A percentile compares a stretch with the other conserved stretches of the same genome.
Conservation (phyloP, 1,140 invertebrate genomes). For the Anagrus nilaparvatae region DNA sequence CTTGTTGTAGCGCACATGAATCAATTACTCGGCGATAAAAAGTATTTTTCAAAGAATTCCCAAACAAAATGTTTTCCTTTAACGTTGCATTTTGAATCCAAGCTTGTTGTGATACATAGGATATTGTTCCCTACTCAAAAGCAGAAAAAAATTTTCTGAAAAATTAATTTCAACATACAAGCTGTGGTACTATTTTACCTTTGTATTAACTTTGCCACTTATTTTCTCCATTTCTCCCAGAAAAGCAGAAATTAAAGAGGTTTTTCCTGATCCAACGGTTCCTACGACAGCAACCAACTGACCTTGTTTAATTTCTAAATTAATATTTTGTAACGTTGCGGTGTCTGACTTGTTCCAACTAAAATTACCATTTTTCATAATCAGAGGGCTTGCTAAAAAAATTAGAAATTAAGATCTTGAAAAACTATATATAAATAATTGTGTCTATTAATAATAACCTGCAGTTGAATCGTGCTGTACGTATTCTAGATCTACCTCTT, state of each 20-base stretch:
- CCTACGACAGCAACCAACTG: slow-evolving; percentile 75
- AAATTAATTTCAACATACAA: slow-evolving; percentile 48
- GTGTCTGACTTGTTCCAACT: slow-evolving; percentile 53
- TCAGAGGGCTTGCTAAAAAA: slow-evolving; percentile 53
- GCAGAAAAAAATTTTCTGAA: too few species aligned
- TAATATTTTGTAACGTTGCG: slow-evolving; percentile 60
- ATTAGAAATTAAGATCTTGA: slow-evolving; percentile 8
- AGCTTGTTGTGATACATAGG: slow-evolving; percentile 85
- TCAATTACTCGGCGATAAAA: slow-evolving; percentile 74
- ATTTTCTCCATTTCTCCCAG: slow-evolving; percentile 80
- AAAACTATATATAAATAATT: slow-evolving; percentile 1
- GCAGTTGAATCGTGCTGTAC: slow-evolving; percentile 63
- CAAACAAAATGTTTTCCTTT: slow-evolving; percentile 81
- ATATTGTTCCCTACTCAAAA: too few species aligned
- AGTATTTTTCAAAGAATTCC: slow-evolving; percentile 55
- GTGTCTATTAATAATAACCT: slow-evolving; percentile 37
- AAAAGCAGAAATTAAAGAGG: slow-evolving; percentile 72
- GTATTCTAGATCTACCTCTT: slow-evolving; percentile 67
- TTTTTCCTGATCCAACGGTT: slow-evolving; percentile 81
- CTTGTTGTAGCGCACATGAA: slow-evolving; percentile 71
- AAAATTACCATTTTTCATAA: slow-evolving; percentile 68
- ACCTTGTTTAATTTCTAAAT: slow-evolving; percentile 53
- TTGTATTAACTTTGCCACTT: slow-evolving; percentile 66
- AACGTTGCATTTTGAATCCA: slow-evolving; percentile 90
- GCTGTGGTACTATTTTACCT: too few species aligned